A percentile compares a stretch with the other conserved stretches of the same genome.
Conservation (phyloP, 2,797 vertebrate genomes). For the Eulemur rubriventer region DNA sequence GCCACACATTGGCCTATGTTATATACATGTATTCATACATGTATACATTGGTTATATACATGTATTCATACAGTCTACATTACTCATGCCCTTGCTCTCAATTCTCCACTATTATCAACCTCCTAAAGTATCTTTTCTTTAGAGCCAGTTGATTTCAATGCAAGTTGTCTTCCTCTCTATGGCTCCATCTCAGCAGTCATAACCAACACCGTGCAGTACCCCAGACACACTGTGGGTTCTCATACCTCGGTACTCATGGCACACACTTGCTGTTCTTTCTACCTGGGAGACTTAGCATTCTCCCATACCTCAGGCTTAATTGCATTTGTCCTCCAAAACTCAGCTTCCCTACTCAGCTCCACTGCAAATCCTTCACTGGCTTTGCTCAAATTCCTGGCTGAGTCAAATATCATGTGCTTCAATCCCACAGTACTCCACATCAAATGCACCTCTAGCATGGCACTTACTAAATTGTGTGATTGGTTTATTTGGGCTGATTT, state of each 20-base stretch:
- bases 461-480: background rate
- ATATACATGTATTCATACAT: no score
- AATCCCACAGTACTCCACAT: background rate
- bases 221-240: background rate
- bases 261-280: background rate
- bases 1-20: background rate
- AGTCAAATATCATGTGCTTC: background rate
- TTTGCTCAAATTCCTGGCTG: background rate
- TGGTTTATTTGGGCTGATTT: background rate
- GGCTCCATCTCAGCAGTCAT: background rate
- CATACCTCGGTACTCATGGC: background rate
- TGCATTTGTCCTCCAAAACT: background rate
- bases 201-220: no score
- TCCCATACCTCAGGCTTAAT: background rate
- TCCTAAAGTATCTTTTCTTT: background rate
- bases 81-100: background rate
- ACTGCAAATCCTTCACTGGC: background rate
- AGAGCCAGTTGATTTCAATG: background rate
- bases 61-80: no score
- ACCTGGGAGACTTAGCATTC: background rate
- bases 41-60: background rate
- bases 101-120: background rate
- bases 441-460: background rate
- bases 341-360: background rate
- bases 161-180: background rate